phyloP scores from a whole-genome alignment of 2,113 vertebrate genomes.

The Eudyptes chrysolophus region DNA sequence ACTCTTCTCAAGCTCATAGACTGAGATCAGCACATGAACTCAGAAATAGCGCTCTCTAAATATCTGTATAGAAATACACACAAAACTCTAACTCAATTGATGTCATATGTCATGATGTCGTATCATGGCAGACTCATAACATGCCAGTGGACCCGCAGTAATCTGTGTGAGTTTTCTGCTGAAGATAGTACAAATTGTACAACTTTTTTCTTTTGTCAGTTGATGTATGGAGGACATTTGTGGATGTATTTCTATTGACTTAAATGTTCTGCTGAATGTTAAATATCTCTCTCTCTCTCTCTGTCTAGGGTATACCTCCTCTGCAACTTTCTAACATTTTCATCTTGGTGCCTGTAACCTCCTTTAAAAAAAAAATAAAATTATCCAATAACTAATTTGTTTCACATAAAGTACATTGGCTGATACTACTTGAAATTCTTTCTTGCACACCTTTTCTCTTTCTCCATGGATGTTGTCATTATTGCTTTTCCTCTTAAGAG shows the following conservation, averaged over 20 bases:
- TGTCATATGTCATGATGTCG: not conserved
- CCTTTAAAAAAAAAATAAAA: not conserved
- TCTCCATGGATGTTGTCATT: not conserved
- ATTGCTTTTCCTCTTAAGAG: not conserved
- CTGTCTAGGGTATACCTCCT: not conserved
- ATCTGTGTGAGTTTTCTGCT: not conserved
- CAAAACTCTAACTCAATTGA: not conserved
- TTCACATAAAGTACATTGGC: not conserved
- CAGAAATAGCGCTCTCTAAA: not conserved
- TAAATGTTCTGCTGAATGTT: not conserved
- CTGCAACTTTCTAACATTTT: not conserved
- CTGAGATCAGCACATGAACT: not conserved
- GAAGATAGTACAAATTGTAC: not conserved
- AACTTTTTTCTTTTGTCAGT: not conserved
- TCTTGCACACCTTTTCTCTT: not conserved
- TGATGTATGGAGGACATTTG: not conserved
- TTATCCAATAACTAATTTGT: not conserved
- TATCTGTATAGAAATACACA: not conserved
- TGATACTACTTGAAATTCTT: not conserved
- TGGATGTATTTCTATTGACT: not conserved
- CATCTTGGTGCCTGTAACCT: not conserved
- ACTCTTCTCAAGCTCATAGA: not conserved
- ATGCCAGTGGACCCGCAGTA: not conserved
- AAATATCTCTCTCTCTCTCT: not conserved
- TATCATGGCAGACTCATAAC: not conserved